Evolutionary conservation across 1,140 invertebrate species (phyloP), one percentile per base, ranked within the genome.

Genomic region (Drosophila auraria): DNA sequence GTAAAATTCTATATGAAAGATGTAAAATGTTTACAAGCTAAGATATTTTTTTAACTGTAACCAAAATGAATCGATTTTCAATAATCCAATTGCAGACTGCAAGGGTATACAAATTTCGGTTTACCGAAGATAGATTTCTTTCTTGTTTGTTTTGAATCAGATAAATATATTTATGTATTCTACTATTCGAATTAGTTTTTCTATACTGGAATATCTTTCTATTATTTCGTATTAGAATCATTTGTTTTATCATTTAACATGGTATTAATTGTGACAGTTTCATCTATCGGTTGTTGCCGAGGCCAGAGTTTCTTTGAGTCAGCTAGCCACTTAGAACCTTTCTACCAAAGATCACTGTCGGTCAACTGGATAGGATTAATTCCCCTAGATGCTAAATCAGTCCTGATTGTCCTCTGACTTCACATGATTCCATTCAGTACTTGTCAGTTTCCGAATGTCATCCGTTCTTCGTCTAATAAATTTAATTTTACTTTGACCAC

Each of bases 401-500:
- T 20, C 36, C 11, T 17, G 36, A 54, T 63, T 63, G 4, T 54
- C 23, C 6, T 42, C 17, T 40, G 49, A 61, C n/a, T 42, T 53
- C 0, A 53, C 23, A 42, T 53, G 12, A 6, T 53, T 62, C 42
- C 45, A 49, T 61, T 47, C 45, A 23, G 33, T 51, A 40, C 51
- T 38, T 14, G 44, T 25, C 1, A 62, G 17, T 51, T 51, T 62
- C 9, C 20, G 27, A 62, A 62, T 61, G 45, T 50, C 47, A 40
- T 40, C 33, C 7, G 54, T 38, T 57, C n/a, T 23, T 38, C 53
- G 20, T 23, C 14, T 57, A 5, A 57, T 57, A 23, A 17, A 57
- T 57, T 57, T 57, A 7, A 40, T 9, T 12, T 57, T 23, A 20
- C 12, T 40, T 23, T 23, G 12, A 38, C 33, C 17, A 56, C 33